Base-by-base conservation (phyloP, 2,113 vertebrate species). In the Phylloscopus trochilus region DNA sequence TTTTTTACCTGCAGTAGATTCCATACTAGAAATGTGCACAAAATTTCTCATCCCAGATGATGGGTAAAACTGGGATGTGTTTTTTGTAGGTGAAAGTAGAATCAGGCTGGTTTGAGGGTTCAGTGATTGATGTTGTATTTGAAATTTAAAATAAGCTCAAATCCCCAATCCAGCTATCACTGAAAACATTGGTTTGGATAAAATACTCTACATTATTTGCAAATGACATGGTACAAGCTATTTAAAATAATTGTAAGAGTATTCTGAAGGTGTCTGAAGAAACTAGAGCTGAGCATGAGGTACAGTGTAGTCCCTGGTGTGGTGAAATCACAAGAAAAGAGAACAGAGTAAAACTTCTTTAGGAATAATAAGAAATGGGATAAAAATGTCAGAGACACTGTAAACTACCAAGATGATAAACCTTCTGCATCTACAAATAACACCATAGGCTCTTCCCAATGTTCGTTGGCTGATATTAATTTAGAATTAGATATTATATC, bases 31-130 rank as follows among this genome's bases (percentile, higher is more conserved):
- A 85, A 58, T 28, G 41, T 5, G 15, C 70, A 95, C 41, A 22
- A 66, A 70, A 83, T 90, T 63, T 78, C 96, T 93, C 27, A 58
- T n/a, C n/a, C n/a, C n/a, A n/a, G n/a, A n/a, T n/a, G n/a, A n/a
- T 16, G 47, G 44, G 81, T 46, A 17, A 73, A 84, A 27, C 0
- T 64, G 33, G 39, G 24, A 33, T 33, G 23, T 47, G 21, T 33
- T 83, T 92, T 41, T 53, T 43, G 21, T 11, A 62, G 16, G 11
- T 58, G 31, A 37, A 74, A 44, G 62, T 49, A 91, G 19, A 91
- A 75, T 68, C 4, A 3, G 35, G 72, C 35, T 74, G 15, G 30
- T 87, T 79, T 58, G 49, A 56, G 27, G 31, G 37, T 69, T 82
- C 31, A 56, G 0, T 1, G 2, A 51, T 37, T 67, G 44, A 24